These are phyloP conservation scores for Amblyraja radiata DNA, from an alignment of 2,797 vertebrate genomes.

Conservation along the genomic window DNA sequence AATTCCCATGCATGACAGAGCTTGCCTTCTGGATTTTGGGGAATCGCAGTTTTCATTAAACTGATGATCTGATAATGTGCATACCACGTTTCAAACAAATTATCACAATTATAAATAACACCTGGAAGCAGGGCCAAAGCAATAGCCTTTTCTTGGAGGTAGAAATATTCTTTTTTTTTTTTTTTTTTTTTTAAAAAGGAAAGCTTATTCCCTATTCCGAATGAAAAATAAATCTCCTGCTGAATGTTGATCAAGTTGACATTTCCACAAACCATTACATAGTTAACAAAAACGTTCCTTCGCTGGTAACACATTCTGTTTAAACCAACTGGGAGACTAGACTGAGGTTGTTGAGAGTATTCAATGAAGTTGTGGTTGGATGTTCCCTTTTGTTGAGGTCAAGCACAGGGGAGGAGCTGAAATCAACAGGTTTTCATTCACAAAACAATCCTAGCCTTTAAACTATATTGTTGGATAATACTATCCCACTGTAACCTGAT, in stretches of 20 bases:
- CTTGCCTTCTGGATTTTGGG: background rate
- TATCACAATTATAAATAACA: background rate
- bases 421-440: background rate
- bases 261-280: background rate
- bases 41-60: background rate
- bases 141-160: background rate
- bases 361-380: background rate
- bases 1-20: background rate
- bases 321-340: background rate
- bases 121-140: background rate
- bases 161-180: background rate
- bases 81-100: background rate
- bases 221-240: background rate
- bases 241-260: background rate
- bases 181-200: background rate
- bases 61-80: background rate
- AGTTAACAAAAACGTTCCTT: background rate
- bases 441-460: background rate
- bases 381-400: background rate
- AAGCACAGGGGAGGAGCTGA: background rate
- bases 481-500: background rate
- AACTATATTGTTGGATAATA: too few relatives aligned
- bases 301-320: background rate
- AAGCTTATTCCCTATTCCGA: background rate
- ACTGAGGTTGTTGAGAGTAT: background rate